phyloP scores from a whole-genome alignment of 2,888 invertebrate genomes.

The Parasteatoda lunata region DNA sequence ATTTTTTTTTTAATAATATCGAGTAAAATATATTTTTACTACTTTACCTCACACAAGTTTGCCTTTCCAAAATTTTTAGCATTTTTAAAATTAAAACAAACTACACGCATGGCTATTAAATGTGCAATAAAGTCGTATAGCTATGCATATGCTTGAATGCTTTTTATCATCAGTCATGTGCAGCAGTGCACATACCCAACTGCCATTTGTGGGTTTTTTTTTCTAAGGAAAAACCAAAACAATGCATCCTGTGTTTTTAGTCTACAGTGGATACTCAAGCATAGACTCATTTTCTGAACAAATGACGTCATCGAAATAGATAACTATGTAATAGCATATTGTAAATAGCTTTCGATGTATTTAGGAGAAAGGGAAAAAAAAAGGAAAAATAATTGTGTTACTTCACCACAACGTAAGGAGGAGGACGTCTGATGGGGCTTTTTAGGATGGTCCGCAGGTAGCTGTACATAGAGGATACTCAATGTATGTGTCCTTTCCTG shows the following conservation, averaged over 20 bases:
- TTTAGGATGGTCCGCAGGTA: constrained; percentile 49
- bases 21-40: too few species aligned
- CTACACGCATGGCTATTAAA: too few species aligned
- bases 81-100: too few species aligned
- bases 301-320: constrained; percentile 17
- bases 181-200: neutral
- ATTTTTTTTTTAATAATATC: too few species aligned
- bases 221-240: too few species aligned
- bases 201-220: too few species aligned
- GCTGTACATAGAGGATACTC: constrained; percentile 52
- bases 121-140: too few species aligned
- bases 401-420: constrained; percentile 15
- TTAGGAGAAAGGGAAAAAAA: neutral
- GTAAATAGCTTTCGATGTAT: neutral
- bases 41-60: too few species aligned
- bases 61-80: too few species aligned
- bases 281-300: neutral
- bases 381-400: neutral
- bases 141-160: too few species aligned
- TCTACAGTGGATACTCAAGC: neutral
- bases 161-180: too few species aligned
- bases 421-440: constrained; percentile 46
- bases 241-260: neutral
- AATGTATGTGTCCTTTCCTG: constrained; percentile 25
- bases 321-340: neutral